A percentile compares a stretch with the other conserved stretches of the same genome.
phyloP scores from a whole-genome alignment of 2,888 invertebrate species.

The Drosophila fungiperda region DNA sequence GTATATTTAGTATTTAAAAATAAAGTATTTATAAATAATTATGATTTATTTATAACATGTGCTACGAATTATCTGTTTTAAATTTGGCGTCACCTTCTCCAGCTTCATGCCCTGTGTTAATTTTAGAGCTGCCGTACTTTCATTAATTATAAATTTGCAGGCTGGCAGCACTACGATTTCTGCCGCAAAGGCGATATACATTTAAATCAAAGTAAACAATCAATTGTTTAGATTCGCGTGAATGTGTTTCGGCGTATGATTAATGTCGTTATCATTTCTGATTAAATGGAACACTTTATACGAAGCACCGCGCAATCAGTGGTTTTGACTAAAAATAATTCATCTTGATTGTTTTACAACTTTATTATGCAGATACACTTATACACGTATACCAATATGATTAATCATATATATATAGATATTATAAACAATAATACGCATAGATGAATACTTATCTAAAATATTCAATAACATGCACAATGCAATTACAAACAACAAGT shows the following conservation, averaged over 20 bases:
- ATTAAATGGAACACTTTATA: conserved; percentile 33
- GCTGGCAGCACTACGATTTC: conserved; percentile 12
- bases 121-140: conserved; percentile 23
- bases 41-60: background rate
- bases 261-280: conserved; percentile 24
- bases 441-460: conserved; percentile 67
- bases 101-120: too few species aligned
- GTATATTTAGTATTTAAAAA: background rate
- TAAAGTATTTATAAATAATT: background rate
- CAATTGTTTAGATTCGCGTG: conserved; percentile 1
- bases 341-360: conserved; percentile 58
- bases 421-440: conserved; percentile 50
- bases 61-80: background rate
- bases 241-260: conserved; percentile 7
- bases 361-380: conserved; percentile 43
- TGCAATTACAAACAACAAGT: conserved; percentile 57
- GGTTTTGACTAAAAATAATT: conserved; percentile 2
- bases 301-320: conserved; percentile 6
- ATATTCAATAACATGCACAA: conserved; percentile 57
- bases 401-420: conserved; percentile 46
- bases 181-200: conserved; percentile 6
- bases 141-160: background rate
- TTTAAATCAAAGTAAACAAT: conserved; percentile 33
- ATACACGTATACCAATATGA: conserved; percentile 32
- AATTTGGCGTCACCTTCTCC: conserved; percentile 5